Percentiles rank a stretch among this genome's conserved stretches.
Evolutionary conservation across 2,113 vertebrate genomes (phyloP).

Genomic region (Daphoenositta chrysoptera): DNA sequence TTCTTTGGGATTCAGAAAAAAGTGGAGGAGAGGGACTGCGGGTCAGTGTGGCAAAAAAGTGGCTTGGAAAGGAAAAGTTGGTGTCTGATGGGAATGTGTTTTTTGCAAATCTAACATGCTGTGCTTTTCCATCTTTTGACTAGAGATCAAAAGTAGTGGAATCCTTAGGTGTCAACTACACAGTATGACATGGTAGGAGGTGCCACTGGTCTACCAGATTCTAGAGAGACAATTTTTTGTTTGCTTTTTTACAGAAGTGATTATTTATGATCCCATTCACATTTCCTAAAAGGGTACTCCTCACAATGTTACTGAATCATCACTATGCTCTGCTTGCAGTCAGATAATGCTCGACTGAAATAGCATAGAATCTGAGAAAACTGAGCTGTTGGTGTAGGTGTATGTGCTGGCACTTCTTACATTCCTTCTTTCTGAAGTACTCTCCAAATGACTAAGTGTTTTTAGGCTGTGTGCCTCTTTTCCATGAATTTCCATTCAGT

Average conservation of each 20-base stretch:
- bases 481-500: neutral
- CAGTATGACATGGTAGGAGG: neutral
- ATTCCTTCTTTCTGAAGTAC: constrained; percentile 3
- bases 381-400: neutral
- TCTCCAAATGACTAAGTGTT: constrained; percentile 39
- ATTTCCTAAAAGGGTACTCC: neutral
- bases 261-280: neutral
- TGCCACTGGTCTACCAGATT: neutral
- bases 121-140: neutral
- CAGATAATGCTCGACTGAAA: constrained; percentile 11
- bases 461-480: neutral
- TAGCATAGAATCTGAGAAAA: constrained; percentile 20
- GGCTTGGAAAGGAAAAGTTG: neutral
- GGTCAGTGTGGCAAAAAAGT: neutral
- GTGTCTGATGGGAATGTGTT: neutral
- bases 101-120: neutral
- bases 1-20: neutral
- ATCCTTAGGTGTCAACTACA: neutral
- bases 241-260: neutral
- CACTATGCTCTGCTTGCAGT: neutral
- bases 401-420: constrained; percentile 5
- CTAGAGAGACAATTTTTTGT: neutral
- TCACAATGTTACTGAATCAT: constrained; percentile 20
- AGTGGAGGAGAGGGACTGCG: neutral
- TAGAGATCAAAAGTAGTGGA: neutral